Evolutionary conservation across 2,797 vertebrate genomes (phyloP), one percentile per base, ranked within the genome.

Genomic region (Setipinna tenuifilis): DNA sequence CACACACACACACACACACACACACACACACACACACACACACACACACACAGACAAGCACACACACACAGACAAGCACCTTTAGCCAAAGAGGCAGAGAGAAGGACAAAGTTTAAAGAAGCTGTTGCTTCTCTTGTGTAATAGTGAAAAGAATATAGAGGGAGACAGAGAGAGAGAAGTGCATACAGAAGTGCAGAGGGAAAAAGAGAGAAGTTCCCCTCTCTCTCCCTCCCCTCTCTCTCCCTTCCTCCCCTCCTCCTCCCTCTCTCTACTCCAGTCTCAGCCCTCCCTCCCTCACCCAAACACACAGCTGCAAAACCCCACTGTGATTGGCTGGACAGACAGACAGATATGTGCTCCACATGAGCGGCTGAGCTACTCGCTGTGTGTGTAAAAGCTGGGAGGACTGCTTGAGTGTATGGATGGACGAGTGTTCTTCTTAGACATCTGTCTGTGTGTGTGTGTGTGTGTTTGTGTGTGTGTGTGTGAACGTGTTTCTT

Each of bases 341-440:
- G 89, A 90, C 85, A 85, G 84, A 87, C 88, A 90, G 89, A 92
- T 92, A 92, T 89, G 86, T 91, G 90, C 92, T 92, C 90, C 90
- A 91, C 91, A 92, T 91, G 91, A 90, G 91, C 92, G 91, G 44
- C 71, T 7, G 92, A 58, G 44, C 61, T 16, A 59, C 81, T 82
- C 61, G 83, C 16, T 46, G 78, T 75, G 80, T 86, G 83, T 48
- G 31, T 48, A 61, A 81, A 78, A 12, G 35, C 31, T 65, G 85
- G 61, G 85, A 78, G 71, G 71, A 78, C 35, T 21, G 71, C 68
- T 35, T 19, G 68, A 75, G 50, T 54, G 50, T 54, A 44, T 78
- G 35, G 25, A 68, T 2, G 62, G 23, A 25, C 10, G 25, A 31
- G 28, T 41, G 28, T 35, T 19, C 71, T 21, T 41, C 50, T 54